Evolutionary conservation across 2,888 invertebrate species (phyloP).

Genomic region (Lamproptera curius): DNA sequence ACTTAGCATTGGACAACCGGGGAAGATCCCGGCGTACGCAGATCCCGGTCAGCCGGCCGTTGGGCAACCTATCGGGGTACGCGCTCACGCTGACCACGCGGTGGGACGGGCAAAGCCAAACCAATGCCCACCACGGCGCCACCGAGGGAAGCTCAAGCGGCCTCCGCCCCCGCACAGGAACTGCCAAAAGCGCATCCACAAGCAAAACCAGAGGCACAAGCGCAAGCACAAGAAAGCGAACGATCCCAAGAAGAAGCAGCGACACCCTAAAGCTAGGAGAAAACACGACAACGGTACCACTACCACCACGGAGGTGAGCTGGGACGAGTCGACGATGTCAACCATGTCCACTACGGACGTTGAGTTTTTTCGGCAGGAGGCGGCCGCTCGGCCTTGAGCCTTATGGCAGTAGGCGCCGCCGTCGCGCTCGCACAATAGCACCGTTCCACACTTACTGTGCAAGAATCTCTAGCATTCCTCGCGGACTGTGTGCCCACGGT

Average conservation of each 20-base stretch:
- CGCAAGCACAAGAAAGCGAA: constrained; percentile 73
- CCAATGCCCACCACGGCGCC: constrained; percentile 60
- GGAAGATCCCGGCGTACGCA: constrained; percentile 86
- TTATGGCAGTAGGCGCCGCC: constrained; percentile 70
- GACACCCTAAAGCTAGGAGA: constrained; percentile 76
- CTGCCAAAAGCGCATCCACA: constrained; percentile 70
- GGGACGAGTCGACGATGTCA: constrained; percentile 74
- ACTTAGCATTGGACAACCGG: constrained; percentile 86
- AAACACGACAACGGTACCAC: constrained; percentile 68
- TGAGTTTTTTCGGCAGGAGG: constrained; percentile 79
- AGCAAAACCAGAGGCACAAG: constrained; percentile 61
- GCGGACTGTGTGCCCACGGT: constrained; percentile 32
- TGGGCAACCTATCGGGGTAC: constrained; percentile 86
- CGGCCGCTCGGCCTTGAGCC: constrained; percentile 73
- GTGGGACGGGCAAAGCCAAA: constrained; percentile 56
- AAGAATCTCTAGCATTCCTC: constrained; percentile 53
- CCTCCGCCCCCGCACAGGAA: constrained; percentile 64
- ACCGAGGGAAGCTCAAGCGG: constrained; percentile 64
- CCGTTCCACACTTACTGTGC: constrained; percentile 68
- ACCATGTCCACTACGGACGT: constrained; percentile 72
- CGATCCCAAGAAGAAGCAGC: constrained; percentile 70
- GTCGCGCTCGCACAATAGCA: constrained; percentile 72
- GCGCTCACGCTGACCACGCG: constrained; percentile 79
- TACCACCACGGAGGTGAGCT: constrained; percentile 66
- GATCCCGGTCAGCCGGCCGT: constrained; percentile 80